phyloP scores from a whole-genome alignment of 2,113 vertebrate species.

The Megalops atlanticus region DNA sequence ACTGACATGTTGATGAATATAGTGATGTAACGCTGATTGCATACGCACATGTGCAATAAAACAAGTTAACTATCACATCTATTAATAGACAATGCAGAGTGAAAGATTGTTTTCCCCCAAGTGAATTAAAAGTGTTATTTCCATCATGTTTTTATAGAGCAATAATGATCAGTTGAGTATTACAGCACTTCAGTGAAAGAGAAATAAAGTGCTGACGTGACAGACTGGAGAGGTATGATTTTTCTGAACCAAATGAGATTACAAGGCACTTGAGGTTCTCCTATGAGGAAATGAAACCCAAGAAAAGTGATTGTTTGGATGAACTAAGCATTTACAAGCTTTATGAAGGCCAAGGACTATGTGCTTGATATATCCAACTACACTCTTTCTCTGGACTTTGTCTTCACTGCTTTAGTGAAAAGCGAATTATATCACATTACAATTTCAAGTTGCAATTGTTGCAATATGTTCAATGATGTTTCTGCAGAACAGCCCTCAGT shows the following conservation, averaged over 20 bases:
- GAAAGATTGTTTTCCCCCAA: background rate
- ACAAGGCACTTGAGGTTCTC: background rate
- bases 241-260: background rate
- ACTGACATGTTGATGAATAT: background rate
- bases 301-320: background rate
- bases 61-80: background rate
- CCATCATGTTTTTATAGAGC: constrained; percentile 1
- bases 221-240: background rate
- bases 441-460: too few relatives aligned
- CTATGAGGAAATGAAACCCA: background rate
- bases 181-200: background rate
- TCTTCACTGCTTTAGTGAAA: too few relatives aligned
- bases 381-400: too few relatives aligned
- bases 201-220: background rate
- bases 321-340: background rate
- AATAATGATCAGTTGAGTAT: background rate
- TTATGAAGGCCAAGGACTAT: too few relatives aligned
- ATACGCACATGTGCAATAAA: background rate
- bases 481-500: background rate
- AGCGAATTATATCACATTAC: too few relatives aligned
- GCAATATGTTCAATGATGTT: background rate
- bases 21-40: background rate
- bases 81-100: background rate
- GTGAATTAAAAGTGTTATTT: background rate
- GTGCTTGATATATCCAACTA: too few relatives aligned